Evolutionary conservation across 2,888 invertebrate genomes (phyloP).

Genomic region (Endotricha flammealis): DNA sequence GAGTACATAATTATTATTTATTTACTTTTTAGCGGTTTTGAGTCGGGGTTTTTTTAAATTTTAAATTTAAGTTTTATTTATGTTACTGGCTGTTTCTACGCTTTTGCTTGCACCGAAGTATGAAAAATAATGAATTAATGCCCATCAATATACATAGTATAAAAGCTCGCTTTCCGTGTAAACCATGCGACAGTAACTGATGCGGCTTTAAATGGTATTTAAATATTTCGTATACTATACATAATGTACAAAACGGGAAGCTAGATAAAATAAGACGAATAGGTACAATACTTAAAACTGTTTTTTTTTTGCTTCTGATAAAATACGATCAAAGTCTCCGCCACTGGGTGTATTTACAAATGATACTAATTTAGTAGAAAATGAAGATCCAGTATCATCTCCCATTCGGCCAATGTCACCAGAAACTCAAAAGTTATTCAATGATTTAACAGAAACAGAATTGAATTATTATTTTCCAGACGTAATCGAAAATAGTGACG

Average conservation of each 20-base stretch:
- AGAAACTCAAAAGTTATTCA: constrained; percentile 1
- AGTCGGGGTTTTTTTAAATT: no score
- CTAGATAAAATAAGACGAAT: background rate
- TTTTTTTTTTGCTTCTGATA: constrained; percentile 1
- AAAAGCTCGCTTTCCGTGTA: background rate
- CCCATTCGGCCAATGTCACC: background rate
- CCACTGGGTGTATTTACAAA: background rate
- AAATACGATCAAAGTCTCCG: background rate
- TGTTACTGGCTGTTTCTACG: background rate
- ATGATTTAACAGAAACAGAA: constrained; percentile 1
- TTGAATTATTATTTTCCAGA: background rate
- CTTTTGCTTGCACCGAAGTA: background rate
- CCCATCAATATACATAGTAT: no score
- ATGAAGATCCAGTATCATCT: background rate
- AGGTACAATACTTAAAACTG: background rate
- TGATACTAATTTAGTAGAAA: constrained; percentile 1
- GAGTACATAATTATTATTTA: no score
- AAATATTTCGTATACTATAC: background rate
- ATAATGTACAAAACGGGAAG: background rate
- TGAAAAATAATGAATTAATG: background rate
- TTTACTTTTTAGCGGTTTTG: no score
- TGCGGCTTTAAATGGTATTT: background rate
- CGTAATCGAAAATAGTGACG: constrained; percentile 4
- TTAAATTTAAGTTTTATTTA: no score
- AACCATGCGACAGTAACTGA: background rate